Conservation (phyloP, 2,797 vertebrate species). For the Enteromius unitaeniatus region DNA sequence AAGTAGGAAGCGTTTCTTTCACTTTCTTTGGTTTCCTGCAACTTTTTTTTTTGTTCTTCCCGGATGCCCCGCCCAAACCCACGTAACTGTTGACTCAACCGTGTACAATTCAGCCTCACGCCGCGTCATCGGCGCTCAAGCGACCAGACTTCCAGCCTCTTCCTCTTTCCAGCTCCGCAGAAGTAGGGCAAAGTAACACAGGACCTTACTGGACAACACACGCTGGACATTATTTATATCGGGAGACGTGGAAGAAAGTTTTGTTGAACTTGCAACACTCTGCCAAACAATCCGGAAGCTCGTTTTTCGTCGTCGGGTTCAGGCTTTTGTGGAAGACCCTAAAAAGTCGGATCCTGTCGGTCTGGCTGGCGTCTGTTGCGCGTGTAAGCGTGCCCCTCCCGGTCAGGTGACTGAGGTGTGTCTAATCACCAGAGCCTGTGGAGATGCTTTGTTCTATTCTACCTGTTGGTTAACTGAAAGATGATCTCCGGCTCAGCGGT, state of each 20-base stretch:
- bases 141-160: conserved; percentile 2
- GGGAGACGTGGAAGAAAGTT: background rate
- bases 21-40: conserved; percentile 46
- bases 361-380: background rate
- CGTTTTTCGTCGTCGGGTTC: background rate
- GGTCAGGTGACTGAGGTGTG: conserved; percentile 75
- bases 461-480: conserved; percentile 48
- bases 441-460: conserved; percentile 50
- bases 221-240: background rate
- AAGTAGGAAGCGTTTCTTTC: conserved; percentile 69
- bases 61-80: conserved; percentile 72
- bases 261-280: background rate
- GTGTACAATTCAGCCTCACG: background rate
- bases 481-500: conserved; percentile 39
- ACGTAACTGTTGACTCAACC: background rate
- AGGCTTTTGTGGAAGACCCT: background rate
- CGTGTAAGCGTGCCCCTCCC: conserved; percentile 2
- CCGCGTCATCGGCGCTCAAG: conserved; percentile 22
- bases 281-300: background rate
- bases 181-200: conserved; percentile 30
- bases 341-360: background rate
- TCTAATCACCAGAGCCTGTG: conserved; percentile 53
- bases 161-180: conserved; percentile 12
- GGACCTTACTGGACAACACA: background rate
- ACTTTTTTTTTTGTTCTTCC: conserved; percentile 52